Evolutionary conservation across 1,140 invertebrate species (phyloP).

Genomic region (Notospermus geniculatus): DNA sequence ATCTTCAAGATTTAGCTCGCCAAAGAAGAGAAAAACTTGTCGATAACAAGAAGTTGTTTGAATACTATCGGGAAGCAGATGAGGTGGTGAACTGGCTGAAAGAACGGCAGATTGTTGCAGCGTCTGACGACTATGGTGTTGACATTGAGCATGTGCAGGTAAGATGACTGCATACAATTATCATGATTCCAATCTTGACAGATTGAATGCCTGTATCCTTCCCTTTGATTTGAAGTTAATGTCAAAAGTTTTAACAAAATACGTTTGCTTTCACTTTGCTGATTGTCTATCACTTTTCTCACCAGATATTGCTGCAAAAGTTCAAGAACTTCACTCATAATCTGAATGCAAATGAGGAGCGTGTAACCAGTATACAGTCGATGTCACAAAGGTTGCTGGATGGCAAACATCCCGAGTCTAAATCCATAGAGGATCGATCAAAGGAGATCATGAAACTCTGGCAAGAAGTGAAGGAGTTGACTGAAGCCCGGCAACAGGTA

Average conservation of each 20-base stretch:
- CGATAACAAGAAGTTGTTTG: constrained; percentile 95
- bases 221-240: no score
- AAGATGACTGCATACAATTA: no score
- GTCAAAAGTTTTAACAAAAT: no score
- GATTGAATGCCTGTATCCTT: no score
- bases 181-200: no score
- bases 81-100: constrained; percentile 98
- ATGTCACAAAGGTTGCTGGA: constrained; percentile 66
- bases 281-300: no score
- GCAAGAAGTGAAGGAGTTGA: constrained; percentile 89
- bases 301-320: constrained; percentile 69
- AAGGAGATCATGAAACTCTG: constrained; percentile 81
- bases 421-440: constrained; percentile 72
- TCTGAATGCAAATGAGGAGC: constrained; percentile 75
- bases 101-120: constrained; percentile 94
- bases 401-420: constrained; percentile 79
- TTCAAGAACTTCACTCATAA: constrained; percentile 82
- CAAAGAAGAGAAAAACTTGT: constrained; percentile 89
- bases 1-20: constrained; percentile 44
- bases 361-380: constrained; percentile 65
- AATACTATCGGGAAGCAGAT: constrained; percentile 97
- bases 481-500: constrained; percentile 83
- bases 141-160: constrained; percentile 94
- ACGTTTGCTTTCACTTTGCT: no score
- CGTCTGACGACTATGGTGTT: constrained; percentile 94